A percentile compares a stretch with the other conserved stretches of the same genome.
These are phyloP conservation scores for Sparus aurata DNA, from an alignment of 2,797 vertebrate species.

Conservation along the genomic window DNA sequence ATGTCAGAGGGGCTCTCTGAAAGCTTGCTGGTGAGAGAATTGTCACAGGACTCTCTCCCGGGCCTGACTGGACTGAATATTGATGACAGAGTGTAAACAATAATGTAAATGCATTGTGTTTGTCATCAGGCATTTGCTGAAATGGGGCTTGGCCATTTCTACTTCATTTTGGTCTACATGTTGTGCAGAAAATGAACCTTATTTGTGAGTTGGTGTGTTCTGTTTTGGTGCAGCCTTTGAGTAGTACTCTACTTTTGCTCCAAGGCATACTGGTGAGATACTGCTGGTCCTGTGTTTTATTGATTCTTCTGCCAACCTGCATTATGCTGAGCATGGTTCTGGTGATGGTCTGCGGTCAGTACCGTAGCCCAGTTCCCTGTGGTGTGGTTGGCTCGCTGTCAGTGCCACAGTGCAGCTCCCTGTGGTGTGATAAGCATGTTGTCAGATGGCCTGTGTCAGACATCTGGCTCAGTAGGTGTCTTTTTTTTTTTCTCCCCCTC, in stretches of 20 bases:
- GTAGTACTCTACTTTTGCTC: conserved; percentile 15
- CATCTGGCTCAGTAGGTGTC: conserved; percentile 51
- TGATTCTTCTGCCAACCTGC: conserved; percentile 83
- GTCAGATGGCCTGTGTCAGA: conserved; percentile 62
- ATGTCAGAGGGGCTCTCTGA: conserved; percentile 77
- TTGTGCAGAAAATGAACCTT: not conserved
- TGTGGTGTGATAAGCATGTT: conserved; percentile 77
- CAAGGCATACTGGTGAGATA: conserved; percentile 26
- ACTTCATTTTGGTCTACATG: not conserved
- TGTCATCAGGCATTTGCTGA: conserved; percentile 22
- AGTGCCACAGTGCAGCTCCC: conserved; percentile 68
- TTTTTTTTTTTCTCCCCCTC: conserved; percentile 19
- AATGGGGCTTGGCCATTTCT: not conserved
- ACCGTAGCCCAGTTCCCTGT: conserved; percentile 70
- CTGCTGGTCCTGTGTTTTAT: conserved; percentile 69
- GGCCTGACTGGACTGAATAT: conserved; percentile 78
- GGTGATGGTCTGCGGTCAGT: conserved; percentile 85
- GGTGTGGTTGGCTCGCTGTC: conserved; percentile 77
- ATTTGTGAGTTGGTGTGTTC: conserved; percentile 9
- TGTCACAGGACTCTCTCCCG: conserved; percentile 80
- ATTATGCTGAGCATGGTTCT: conserved; percentile 82
- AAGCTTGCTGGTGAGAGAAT: conserved; percentile 79
- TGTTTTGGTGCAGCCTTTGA: conserved; percentile 9
- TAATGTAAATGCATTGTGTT: conserved; percentile 23
- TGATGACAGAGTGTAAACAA: conserved; percentile 81